Evolutionary conservation across 2,888 invertebrate species (phyloP), one percentile per base, ranked within the genome.

Genomic region (Synergus umbraculus): DNA sequence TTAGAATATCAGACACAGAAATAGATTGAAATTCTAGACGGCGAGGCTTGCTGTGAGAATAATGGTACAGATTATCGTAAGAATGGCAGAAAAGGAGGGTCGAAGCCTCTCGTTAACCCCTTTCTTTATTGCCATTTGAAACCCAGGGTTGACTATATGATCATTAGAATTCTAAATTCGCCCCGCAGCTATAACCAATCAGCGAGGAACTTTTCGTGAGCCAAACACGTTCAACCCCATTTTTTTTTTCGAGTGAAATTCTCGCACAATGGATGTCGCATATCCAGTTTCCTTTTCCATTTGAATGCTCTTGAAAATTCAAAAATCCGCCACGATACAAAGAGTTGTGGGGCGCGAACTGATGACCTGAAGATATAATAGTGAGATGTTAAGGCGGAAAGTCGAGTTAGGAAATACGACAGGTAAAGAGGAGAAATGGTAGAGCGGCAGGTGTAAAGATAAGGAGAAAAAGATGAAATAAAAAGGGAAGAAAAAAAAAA

Each of bases 401-500:
- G 18, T 22, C 10, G 22, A 60, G 15, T 46, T 46, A 69, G 49
- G 49, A 73, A 73, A 73, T 49, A 73, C 69, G 69, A 73, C 69
- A 73, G 69, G 69, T 73, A 73, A 54, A 73, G 54, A 37, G 37
- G 69, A 73, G 69, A 29, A 54, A 73, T 54, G 49, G 46, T 10
- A 29, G 29, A 69, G 69, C 49, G 69, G 69, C 69, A 69, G 76
- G 63, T 76, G 76, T 65, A 80, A 60, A 81, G 66, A 66, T 46
- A 78, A 58, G 73, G 10, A 60, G 37, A 58, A 69, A 77, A 41
- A 66, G 60, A 60, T 43, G 79, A 83, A 80, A 79, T 37, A n/a
- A 65, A 76, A 54, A 80, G 41, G 54, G 43, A 69, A 41, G 65
- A 22, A 15, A 8, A 64, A 29, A 65, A 69, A 77, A 37, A 66